phyloP scores from a whole-genome alignment of 2,113 vertebrate species.

The Embiotoca jacksoni region DNA sequence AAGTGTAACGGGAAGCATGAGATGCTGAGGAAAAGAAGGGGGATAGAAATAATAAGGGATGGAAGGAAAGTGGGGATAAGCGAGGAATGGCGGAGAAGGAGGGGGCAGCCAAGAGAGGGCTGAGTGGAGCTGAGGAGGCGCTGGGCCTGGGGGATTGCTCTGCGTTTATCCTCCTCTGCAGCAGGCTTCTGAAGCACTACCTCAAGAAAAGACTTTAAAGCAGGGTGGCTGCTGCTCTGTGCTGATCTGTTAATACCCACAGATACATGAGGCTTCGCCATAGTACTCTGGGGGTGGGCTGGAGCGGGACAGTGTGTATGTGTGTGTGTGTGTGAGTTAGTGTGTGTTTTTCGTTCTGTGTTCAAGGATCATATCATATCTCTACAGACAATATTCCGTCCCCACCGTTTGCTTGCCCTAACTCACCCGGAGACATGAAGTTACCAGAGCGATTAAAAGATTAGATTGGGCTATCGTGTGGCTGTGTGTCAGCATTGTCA shows the following conservation, averaged over 20 bases:
- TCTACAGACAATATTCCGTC: conserved; percentile 61
- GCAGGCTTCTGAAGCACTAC: conserved; percentile 82
- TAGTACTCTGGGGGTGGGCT: conserved; percentile 52
- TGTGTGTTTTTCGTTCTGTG: conserved; percentile 55
- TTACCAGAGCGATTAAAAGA: conserved; percentile 80
- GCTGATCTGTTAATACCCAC: conserved; percentile 82
- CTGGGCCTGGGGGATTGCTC: conserved; percentile 75
- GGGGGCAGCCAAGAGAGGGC: conserved; percentile 53
- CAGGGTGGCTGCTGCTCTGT: conserved; percentile 72
- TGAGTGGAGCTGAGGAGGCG: conserved; percentile 64
- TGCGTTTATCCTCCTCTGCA: conserved; percentile 82
- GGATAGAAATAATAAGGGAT: conserved; percentile 69
- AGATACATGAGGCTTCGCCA: conserved; percentile 67
- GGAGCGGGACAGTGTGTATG: conserved; percentile 53
- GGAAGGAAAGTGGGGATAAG: conserved; percentile 68
- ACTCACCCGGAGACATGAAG: conserved; percentile 65
- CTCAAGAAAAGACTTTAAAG: conserved; percentile 84
- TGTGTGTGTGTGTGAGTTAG: conserved; percentile 47
- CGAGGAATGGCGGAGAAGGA: conserved; percentile 44
- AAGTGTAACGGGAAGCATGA: conserved; percentile 59
- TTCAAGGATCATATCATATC: conserved; percentile 70
- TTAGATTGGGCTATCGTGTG: conserved; percentile 74
- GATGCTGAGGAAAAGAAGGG: conserved; percentile 58
- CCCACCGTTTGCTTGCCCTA: conserved; percentile 41
- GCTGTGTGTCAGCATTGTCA: conserved; percentile 66